Evolutionary conservation across 2,113 vertebrate genomes (phyloP), one percentile per base, ranked within the genome.

Genomic region (Osmerus eperlanus): DNA sequence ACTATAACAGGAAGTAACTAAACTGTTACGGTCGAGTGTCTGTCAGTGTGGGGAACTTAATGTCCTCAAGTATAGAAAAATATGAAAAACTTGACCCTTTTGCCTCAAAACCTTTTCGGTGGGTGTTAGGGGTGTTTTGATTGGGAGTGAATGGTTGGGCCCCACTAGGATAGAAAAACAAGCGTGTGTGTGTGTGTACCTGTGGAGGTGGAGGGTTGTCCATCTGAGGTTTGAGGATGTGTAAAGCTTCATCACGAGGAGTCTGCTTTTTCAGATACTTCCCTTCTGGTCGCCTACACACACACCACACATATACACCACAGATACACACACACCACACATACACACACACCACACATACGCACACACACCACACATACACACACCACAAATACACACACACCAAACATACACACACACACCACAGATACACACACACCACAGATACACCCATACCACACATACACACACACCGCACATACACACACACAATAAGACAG

Each of bases 221-320:
- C 91, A 95, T 95, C 88, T 96, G 96, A 1, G 92, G 91, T 85
- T 93, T 96, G 65, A 99, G 88, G 86, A 99, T 97, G 80, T 91
- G 91, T 81, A 99, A 78, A 76, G 97, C 97, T 85, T 99, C 96
- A 73, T 98, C 96, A 0, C 95, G 97, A 72, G 97, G 92, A 21
- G 94, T 94, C 61, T 88, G 88, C 81, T 87, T 94, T 88, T 93
- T 98, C 78, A 85, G 89, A 55, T 98, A 99, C 77, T 93, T 96
- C 28, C 87, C 91, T 55, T 85, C 94, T 15, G 83, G 84, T 78
- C 79, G 88, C 67, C 92, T 94, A 70, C 64, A 68, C 0, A 74
- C 72, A 77, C 25, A 28, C 25, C 32, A 4, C 75, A 79, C 9
- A n/a, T 51, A 68, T 8, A 54, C 53, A 54, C 53, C 32, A 54